phyloP scores from a whole-genome alignment of 2,888 invertebrate genomes.

The Torymus aiolomorphi region DNA sequence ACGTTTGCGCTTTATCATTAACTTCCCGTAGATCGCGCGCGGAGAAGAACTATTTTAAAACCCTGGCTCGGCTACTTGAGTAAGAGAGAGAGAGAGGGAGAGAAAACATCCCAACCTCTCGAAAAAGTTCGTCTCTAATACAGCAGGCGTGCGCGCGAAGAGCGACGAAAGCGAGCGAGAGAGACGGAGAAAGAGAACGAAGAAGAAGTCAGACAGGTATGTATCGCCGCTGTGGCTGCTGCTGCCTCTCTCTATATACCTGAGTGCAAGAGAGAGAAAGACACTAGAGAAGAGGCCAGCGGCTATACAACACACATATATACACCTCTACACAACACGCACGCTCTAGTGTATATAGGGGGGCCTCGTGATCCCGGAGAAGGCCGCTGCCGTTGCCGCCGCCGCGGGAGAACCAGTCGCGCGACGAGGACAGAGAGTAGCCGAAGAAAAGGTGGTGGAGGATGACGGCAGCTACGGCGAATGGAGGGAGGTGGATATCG shows the following conservation, averaged over 20 bases:
- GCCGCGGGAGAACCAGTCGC: too few relatives aligned
- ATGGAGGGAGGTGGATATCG: slow-evolving; percentile 58
- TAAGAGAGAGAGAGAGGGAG: too few relatives aligned
- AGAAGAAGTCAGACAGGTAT: slow-evolving; percentile 53
- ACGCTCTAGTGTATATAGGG: slow-evolving; percentile 31
- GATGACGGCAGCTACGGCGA: slow-evolving; percentile 35
- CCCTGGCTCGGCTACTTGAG: slow-evolving; percentile 8
- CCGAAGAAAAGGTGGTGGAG: slow-evolving; percentile 54
- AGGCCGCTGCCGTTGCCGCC: slow-evolving; percentile 26
- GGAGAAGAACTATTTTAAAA: slow-evolving; percentile 46
- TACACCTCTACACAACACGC: neutral
- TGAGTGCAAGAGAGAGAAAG: neutral
- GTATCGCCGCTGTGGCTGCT: slow-evolving; percentile 13
- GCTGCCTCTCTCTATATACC: slow-evolving; percentile 31
- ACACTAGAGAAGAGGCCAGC: slow-evolving; percentile 43
- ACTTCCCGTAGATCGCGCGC: slow-evolving; percentile 18
- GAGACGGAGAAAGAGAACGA: slow-evolving; percentile 23
- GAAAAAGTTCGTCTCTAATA: slow-evolving; percentile 39
- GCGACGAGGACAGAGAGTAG: slow-evolving; percentile 42
- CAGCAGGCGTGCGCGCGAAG: slow-evolving; percentile 46
- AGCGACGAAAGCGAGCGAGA: slow-evolving; percentile 27
- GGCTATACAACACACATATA: slow-evolving; percentile 19
- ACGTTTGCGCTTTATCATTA: slow-evolving; percentile 29
- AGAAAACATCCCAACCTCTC: neutral
- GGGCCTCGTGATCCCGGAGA: slow-evolving; percentile 55